These are phyloP conservation scores for Poeciliopsis paucimaculata DNA, from an alignment of 2,797 vertebrate species.

Conservation along the genomic window DNA sequence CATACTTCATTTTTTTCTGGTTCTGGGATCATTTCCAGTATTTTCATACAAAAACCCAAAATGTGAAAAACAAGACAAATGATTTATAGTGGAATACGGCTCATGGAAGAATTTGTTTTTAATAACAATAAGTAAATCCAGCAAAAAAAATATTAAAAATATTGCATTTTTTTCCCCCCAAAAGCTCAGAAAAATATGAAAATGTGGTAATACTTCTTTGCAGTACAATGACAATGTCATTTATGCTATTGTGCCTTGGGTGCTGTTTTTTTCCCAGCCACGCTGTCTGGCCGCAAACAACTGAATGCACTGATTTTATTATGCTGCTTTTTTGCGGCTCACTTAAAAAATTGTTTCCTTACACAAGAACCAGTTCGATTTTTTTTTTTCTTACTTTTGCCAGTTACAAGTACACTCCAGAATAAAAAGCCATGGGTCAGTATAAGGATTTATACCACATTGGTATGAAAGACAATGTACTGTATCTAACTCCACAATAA, in stretches of 20 bases:
- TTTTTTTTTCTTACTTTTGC: conserved; percentile 19
- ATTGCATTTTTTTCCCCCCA: background rate
- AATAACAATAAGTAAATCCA: conserved; percentile 46
- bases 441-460: conserved; percentile 15
- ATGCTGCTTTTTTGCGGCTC: conserved; percentile 25
- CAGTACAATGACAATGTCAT: conserved; percentile 30
- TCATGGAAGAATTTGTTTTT: conserved; percentile 35
- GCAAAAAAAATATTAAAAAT: conserved; percentile 18
- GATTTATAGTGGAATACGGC: conserved; percentile 34
- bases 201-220: conserved; percentile 24
- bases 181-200: conserved; percentile 4
- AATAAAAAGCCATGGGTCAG: conserved; percentile 32
- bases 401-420: conserved; percentile 30
- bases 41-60: conserved; percentile 40
- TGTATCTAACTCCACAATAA: conserved; percentile 37
- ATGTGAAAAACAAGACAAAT: conserved; percentile 42
- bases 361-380: conserved; percentile 15
- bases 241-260: conserved; percentile 22
- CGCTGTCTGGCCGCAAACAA: conserved; percentile 60
- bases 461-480: conserved; percentile 10
- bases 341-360: conserved; percentile 40
- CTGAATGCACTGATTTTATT: conserved; percentile 30
- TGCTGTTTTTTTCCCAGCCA: conserved; percentile 36
- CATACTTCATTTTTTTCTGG: conserved; percentile 18
- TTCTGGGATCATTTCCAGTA: conserved; percentile 44